These are phyloP conservation scores for Clamator glandarius DNA, from an alignment of 2,797 vertebrate genomes.

Conservation along the genomic window DNA sequence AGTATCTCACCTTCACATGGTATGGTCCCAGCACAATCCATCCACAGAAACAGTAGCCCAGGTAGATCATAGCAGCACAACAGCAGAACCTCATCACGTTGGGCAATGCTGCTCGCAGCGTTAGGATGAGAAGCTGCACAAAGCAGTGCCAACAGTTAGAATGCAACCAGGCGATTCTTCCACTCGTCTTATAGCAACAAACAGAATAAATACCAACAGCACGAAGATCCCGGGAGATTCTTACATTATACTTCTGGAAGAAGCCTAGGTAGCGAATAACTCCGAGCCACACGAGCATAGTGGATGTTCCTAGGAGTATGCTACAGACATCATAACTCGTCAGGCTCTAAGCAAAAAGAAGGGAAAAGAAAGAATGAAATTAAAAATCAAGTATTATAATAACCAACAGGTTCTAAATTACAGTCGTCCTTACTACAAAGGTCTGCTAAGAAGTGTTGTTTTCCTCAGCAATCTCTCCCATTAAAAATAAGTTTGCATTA, in stretches of 20 bases:
- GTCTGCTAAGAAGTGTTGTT: neutral
- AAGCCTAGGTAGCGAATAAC: conserved; percentile 93
- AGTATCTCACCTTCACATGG: conserved; percentile 88
- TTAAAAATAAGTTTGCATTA: neutral
- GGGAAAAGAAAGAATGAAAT: neutral
- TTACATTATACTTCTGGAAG: conserved; percentile 95
- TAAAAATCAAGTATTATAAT: neutral
- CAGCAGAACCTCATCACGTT: conserved; percentile 92
- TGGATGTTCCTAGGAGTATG: conserved; percentile 92
- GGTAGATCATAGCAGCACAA: conserved; percentile 94
- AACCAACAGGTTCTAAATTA: neutral
- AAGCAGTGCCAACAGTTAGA: conserved; percentile 47
- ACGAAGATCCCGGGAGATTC: conserved; percentile 48
- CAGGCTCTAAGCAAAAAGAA: conserved; percentile 79
- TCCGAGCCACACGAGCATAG: conserved; percentile 96
- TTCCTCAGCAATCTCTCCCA: neutral
- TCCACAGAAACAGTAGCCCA: conserved; percentile 97
- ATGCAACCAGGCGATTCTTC: neutral
- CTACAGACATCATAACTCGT: conserved; percentile 94
- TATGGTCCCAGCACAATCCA: conserved; percentile 98
- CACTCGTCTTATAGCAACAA: conserved; percentile 14
- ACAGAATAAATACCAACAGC: conserved; percentile 56
- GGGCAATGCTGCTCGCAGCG: conserved; percentile 89
- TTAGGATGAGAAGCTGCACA: conserved; percentile 91
- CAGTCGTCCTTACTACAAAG: neutral